Conservation (phyloP, 2,113 vertebrate species). For the Crotalus viridis region DNA sequence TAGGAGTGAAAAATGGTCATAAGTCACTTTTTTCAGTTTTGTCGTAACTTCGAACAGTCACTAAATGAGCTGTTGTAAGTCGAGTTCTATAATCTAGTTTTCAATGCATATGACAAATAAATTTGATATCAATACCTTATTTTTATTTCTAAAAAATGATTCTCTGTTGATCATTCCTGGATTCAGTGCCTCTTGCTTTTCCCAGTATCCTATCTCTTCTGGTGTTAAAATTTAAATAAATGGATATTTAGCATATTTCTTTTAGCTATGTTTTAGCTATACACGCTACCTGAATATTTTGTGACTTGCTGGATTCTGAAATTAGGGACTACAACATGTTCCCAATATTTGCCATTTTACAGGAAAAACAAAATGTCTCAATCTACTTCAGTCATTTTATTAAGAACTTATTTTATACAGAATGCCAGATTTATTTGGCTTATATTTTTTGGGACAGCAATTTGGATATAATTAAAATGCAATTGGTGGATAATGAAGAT, state of each 20-base stretch:
- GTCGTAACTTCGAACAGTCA: not conserved
- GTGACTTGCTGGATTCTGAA: not conserved
- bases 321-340: not conserved
- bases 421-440: not conserved
- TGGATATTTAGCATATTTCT: not conserved
- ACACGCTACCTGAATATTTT: not conserved
- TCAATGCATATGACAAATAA: not conserved
- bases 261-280: not conserved
- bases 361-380: not conserved
- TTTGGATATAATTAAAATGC: not conserved
- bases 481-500: not conserved
- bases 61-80: not conserved
- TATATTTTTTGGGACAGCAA: not conserved
- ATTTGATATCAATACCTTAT: not conserved
- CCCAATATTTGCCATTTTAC: not conserved
- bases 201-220: not conserved
- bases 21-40: not conserved
- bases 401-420: not conserved
- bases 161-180: not conserved
- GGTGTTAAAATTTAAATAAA: not conserved
- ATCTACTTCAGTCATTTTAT: not conserved
- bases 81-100: not conserved
- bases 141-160: not conserved
- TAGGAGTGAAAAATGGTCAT: not conserved
- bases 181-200: not conserved